Base-by-base conservation (phyloP, 2,113 vertebrate genomes). In the Lepisosteus oculatus region DNA sequence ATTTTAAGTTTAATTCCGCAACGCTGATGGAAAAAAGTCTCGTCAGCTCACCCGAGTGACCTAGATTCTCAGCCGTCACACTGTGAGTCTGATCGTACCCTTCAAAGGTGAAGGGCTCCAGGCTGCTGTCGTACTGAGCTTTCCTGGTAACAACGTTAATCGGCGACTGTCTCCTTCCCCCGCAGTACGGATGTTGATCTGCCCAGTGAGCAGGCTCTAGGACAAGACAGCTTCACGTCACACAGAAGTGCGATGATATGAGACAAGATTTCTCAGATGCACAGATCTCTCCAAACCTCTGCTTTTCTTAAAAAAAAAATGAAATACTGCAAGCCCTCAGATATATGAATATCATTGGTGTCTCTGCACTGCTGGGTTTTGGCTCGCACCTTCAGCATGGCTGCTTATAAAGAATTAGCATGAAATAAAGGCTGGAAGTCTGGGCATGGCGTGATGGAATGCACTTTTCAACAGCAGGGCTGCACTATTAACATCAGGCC, bases 111-210 rank as follows among this genome's bases (percentile, higher is more conserved):
- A 98, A 88, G 0, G 76, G 76, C 2, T 72, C 55, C 61, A 97
- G 88, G 3, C 12, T 72, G 11, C 3, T 6, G 70, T 93, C 63
- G 0, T 76, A 0, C 41, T 71, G 0, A 0, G 85, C 86, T 43
- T 88, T 80, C 15, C 12, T 61, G 70, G 92, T 95, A 74, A 91
- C 71, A 0, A 98, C 95, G 81, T 97, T 90, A 78, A 97, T 88
- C 0, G 96, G 96, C 0, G 96, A 97, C 75, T 98, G 96, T 0
- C 8, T 82, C 1, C 14, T n/a, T 8, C 83, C 85, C 0, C 78
- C 84, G 81, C 94, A 96, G 0, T 3, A 56, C 0, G 0, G 0
- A 6, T 79, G 72, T 3, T 43, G 0, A 3, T 0, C 2, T 0
- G 72, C 1, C 96, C 96, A 98, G 0, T 14, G 0, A 0, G 3